Evolutionary conservation across 2,797 vertebrate species (phyloP), one percentile per base, ranked within the genome.

Genomic region (Naso thynnoides): DNA sequence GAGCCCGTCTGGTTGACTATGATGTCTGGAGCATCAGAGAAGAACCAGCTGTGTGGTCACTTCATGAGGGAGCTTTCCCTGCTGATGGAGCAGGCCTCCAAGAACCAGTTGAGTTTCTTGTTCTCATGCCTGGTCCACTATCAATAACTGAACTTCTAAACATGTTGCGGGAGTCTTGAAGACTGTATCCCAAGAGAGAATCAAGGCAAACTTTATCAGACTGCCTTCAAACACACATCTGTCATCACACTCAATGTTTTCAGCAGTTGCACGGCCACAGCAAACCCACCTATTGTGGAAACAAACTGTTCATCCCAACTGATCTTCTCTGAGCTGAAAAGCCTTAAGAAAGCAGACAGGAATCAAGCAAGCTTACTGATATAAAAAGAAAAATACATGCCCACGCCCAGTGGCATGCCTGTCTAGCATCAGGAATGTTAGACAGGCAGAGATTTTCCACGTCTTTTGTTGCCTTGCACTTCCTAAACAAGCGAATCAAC

Each of bases 1-100:
- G 97, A 99, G 87, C 98, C 98, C 4, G 98, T 99, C 58, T 99
- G 98, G 98, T 93, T 99, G 66, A 98, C 97, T 0, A 99, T 99
- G 98, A 99, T 98, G 97, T 99, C 98, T 0, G 96, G 97, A 15
- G 94, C 93, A 6, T 96, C 96, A 0, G 98, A 98, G 79, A 99
- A 99, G 93, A 99, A 98, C 89, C 97, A 98, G 76, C 96, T 99
- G 8, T 99, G 98, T 76, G 95, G 96, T 45, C 96, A 96, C 74
- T 99, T 99, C 92, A 99, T 99, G 97, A 96, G 95, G 88, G 98
- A 99, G 77, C 95, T 99, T 70, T 96, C 96, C 27, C 93, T 95
- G 87, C 89, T 99, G 85, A 97, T 98, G 96, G 98, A 99, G 90
- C 97, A 98, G 79, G 95, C 98, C 88, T 97, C 97, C 68, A 99